A percentile compares a stretch with the other conserved stretches of the same genome.
These are phyloP conservation scores for Forbesichthys agassizii DNA, from an alignment of 2,113 vertebrate genomes.

Conservation along the genomic window DNA sequence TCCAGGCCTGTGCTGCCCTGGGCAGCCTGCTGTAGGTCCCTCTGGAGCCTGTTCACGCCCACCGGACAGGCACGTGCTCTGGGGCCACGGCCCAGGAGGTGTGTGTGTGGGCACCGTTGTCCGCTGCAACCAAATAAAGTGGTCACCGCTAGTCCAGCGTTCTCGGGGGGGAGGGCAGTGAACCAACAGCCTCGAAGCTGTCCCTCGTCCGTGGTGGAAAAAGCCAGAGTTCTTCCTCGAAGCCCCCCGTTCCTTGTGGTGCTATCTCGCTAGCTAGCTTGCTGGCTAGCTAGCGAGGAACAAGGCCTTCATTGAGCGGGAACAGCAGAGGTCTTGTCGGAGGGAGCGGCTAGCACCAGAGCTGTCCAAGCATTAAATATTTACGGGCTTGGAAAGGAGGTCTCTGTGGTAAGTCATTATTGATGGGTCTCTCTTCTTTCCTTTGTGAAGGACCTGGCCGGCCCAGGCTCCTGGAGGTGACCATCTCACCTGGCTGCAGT, in stretches of 20 bases:
- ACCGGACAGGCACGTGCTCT: no score
- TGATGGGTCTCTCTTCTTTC: slow-evolving; percentile 80
- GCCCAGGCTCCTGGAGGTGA: slow-evolving; percentile 48
- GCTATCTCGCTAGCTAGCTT: slow-evolving; percentile 19
- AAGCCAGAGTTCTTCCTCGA: slow-evolving; percentile 68
- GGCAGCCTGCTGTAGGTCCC: no score
- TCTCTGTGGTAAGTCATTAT: slow-evolving; percentile 80
- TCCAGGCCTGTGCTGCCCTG: no score
- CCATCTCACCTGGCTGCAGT: background rate
- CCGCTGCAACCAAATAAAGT: slow-evolving; percentile 16
- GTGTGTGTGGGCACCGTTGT: no score
- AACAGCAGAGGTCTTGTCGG: slow-evolving; percentile 79
- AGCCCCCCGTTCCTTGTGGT: slow-evolving; percentile 74
- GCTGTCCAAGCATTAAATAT: slow-evolving; percentile 81
- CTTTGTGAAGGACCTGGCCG: slow-evolving; percentile 58
- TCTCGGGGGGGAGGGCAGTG: slow-evolving; percentile 30
- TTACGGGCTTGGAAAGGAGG: slow-evolving; percentile 76
- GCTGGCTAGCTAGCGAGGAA: slow-evolving; percentile 23
- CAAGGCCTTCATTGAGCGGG: slow-evolving; percentile 80
- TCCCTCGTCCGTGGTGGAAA: slow-evolving; percentile 62
- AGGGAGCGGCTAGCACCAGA: slow-evolving; percentile 72
- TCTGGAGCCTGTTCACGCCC: no score
- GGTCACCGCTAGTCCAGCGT: background rate
- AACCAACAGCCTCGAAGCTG: slow-evolving; percentile 44
- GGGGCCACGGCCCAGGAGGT: no score